Percentiles rank a stretch among this genome's conserved stretches.
Evolutionary conservation across 2,888 invertebrate species (phyloP).

Genomic region (Eledona agricola): DNA sequence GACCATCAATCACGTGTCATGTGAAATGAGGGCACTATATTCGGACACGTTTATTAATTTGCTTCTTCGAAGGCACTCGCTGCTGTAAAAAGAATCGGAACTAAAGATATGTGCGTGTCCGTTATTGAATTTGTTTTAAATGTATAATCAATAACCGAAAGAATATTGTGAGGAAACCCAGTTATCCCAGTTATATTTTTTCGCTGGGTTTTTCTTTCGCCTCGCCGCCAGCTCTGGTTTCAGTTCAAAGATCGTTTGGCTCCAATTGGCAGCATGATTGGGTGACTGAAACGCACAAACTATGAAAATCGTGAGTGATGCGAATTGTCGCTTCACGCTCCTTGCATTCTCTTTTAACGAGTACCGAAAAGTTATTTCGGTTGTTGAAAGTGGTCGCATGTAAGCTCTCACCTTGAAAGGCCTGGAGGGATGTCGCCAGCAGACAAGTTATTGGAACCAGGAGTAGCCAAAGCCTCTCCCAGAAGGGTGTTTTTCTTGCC

Average conservation of each 20-base stretch:
- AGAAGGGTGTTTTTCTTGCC: slow-evolving; percentile 20
- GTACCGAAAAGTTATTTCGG: slow-evolving; percentile 1
- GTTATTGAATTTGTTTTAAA: slow-evolving; percentile 14
- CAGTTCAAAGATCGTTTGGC: slow-evolving; percentile 2
- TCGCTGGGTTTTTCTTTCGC: too few species aligned
- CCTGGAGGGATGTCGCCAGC: slow-evolving; percentile 42
- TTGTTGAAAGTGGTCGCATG: background rate
- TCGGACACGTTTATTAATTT: slow-evolving; percentile 3
- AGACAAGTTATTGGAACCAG: slow-evolving; percentile 32
- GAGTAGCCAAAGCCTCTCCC: slow-evolving; percentile 10
- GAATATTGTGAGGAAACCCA: too few species aligned
- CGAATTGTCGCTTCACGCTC: background rate
- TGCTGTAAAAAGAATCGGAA: too few species aligned
- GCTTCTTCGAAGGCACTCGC: too few species aligned
- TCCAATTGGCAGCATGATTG: too few species aligned
- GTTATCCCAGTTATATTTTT: too few species aligned
- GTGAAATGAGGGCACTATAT: background rate
- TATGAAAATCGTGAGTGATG: slow-evolving; percentile 1
- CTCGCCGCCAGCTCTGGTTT: background rate
- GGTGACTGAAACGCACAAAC: too few species aligned
- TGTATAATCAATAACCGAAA: slow-evolving; percentile 8
- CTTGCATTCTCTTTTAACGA: background rate
- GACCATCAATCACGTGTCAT: too few species aligned
- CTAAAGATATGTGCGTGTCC: slow-evolving; percentile 8
- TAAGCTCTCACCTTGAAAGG: slow-evolving; percentile 49